Evolutionary conservation across 2,113 vertebrate species (phyloP).

Genomic region (Tympanuchus pallidicinctus): DNA sequence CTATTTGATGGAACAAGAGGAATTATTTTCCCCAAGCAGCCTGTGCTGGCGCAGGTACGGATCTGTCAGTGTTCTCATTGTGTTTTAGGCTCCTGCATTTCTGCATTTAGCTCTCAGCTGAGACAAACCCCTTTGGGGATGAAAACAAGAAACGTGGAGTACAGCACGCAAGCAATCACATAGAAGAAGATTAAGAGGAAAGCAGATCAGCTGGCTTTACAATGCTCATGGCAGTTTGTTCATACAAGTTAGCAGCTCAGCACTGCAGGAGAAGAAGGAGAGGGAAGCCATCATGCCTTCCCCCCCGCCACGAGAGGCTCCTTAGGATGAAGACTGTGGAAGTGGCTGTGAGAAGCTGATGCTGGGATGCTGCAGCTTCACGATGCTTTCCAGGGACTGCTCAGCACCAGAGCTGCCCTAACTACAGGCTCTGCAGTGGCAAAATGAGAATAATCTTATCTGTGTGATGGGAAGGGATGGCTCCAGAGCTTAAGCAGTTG

Average conservation of each 20-base stretch:
- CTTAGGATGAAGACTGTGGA: neutral
- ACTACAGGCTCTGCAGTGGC: rapidly evolving
- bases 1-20: conserved; percentile 86
- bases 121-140: neutral
- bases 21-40: conserved; percentile 73
- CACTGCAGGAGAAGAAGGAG: neutral
- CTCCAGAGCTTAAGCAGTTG: neutral
- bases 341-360: neutral
- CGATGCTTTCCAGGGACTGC: neutral
- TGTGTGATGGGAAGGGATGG: neutral
- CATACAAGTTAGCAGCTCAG: neutral
- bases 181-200: neutral
- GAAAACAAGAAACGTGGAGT: neutral
- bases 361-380: neutral
- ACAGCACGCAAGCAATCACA: neutral
- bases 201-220: neutral
- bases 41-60: neutral
- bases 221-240: neutral
- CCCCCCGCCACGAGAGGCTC: neutral
- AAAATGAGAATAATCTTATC: neutral
- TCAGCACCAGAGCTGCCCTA: neutral
- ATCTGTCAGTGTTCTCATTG: conserved; percentile 60
- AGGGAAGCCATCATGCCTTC: neutral
- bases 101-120: neutral
- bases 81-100: conserved; percentile 1